Base-by-base conservation (phyloP, 64 coral and sea anemone genomes). In the Montipora efflorescens region DNA sequence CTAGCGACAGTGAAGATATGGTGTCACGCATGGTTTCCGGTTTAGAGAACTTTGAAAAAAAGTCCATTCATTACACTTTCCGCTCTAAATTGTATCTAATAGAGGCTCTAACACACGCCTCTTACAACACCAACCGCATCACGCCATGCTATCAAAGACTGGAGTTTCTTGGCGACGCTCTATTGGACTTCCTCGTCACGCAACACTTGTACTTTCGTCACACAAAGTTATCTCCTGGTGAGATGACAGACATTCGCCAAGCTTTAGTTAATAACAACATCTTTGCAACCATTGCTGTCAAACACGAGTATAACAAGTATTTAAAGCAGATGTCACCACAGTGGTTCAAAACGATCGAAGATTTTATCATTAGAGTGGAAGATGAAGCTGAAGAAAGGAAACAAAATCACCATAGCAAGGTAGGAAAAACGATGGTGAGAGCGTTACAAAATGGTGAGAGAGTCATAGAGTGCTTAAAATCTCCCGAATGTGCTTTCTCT, bases 241-340 rank as follows among this genome's bases (percentile, higher is more conserved):
- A 96, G 49, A 47, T 98, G 59, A 98, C 97, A 4, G 97, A 98
- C 18, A 74, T 98, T 18, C 94, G 97, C 59, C 95, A 95, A 23
- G 97, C 97, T 2, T 81, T 98, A 16, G 97, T 98, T 6, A 98
- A 98, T 69, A 98, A 98, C 69, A 98, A 98, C 73, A 98, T 96
- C 64, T 98, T 98, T 51, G 97, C 97, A 10, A 87, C 88, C n/a
- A 94, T 98, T 64, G 94, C 97, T 19, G 94, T 98, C 12, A 67
- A 88, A 16, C 47, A 96, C 75, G 83, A 79, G 5, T 98, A 84
- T 72, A 88, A 98, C 79, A 94, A 94, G 75, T 88, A 92, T 58
- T 36, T 98, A 19, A 96, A 96, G 49, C 79, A 96, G 43, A 96
- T 93, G 71, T 99, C 97, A 55, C 94, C 97, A 0, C 3, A 58